Conservation (phyloP, 1,140 invertebrate species). For the Trichogramma pretiosum region DNA sequence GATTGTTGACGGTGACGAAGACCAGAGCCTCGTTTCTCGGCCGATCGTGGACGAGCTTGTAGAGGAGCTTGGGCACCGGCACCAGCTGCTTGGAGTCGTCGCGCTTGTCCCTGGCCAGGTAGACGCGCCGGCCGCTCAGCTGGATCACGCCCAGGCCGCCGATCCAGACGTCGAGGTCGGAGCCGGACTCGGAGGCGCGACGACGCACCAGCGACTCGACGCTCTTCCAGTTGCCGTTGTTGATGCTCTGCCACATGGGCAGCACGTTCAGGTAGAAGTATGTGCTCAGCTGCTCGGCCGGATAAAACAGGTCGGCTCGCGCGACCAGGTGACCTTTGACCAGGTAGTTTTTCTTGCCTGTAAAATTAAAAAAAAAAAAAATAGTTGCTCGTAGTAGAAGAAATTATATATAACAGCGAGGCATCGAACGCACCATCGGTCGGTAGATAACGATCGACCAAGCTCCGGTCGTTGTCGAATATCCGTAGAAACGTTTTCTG, state of each 20-base stretch:
- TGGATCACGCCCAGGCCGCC: conserved; percentile 35
- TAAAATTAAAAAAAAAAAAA: neutral
- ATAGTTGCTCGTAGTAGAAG: neutral
- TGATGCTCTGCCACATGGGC: conserved; percentile 49
- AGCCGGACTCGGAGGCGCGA: conserved; percentile 20
- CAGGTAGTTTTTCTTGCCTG: conserved; percentile 26
- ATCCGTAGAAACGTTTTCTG: neutral
- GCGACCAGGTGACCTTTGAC: conserved; percentile 48
- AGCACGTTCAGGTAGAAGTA: conserved; percentile 48
- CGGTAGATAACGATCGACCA: conserved; percentile 4
- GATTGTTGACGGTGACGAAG: conserved; percentile 46
- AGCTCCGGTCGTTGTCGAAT: neutral
- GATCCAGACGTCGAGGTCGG: conserved; percentile 35
- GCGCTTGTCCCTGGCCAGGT: conserved; percentile 25
- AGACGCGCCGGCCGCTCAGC: conserved; percentile 30
- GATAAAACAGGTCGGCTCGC: conserved; percentile 46
- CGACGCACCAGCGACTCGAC: conserved; percentile 38
- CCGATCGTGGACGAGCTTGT: conserved; percentile 41
- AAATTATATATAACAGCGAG: too few relatives aligned
- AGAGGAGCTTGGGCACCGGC: conserved; percentile 42
- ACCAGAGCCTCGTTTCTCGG: conserved; percentile 34
- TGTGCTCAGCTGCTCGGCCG: conserved; percentile 41
- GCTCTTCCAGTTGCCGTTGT: conserved; percentile 45
- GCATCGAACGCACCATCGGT: neutral
- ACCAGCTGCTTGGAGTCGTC: conserved; percentile 20